Conservation (phyloP, 2,888 invertebrate species). For the Myopa tessellatipennis region DNA sequence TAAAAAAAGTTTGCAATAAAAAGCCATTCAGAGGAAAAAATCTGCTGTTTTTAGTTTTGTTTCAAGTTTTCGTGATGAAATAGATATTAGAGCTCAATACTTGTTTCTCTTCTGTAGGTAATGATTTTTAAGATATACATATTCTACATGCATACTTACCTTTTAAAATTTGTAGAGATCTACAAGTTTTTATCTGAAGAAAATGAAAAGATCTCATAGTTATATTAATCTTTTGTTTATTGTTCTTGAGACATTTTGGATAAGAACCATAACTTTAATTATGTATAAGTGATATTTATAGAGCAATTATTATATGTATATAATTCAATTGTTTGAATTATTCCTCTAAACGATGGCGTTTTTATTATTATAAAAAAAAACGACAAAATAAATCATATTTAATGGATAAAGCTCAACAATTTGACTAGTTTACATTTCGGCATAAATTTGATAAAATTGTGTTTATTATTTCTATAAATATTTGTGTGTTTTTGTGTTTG, state of each 20-base stretch:
- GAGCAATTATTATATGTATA: background rate
- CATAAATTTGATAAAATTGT: slow-evolving; percentile 24
- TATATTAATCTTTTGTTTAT: slow-evolving; percentile 18
- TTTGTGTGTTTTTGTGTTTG: slow-evolving; percentile 19
- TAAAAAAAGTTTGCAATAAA: slow-evolving; percentile 25
- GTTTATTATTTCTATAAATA: slow-evolving; percentile 25
- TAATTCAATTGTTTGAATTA: background rate
- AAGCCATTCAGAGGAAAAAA: background rate
- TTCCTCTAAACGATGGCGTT: slow-evolving; percentile 4
- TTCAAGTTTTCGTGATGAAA: too few relatives aligned
- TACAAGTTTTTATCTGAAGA: too few relatives aligned
- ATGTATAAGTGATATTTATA: slow-evolving; percentile 9
- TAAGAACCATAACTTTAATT: slow-evolving; percentile 20
- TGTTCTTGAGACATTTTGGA: slow-evolving; percentile 18
- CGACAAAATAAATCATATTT: background rate
- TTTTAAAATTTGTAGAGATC: too few relatives aligned
- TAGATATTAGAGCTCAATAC: too few relatives aligned
- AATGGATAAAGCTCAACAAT: slow-evolving; percentile 31
- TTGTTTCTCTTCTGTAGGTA: too few relatives aligned
- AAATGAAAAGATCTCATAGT: slow-evolving; percentile 8
- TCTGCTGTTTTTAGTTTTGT: too few relatives aligned
- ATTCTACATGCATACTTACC: too few relatives aligned
- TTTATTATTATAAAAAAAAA: slow-evolving; percentile 22
- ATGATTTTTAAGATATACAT: too few relatives aligned
- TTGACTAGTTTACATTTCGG: slow-evolving; percentile 28